A percentile compares a stretch with the other conserved stretches of the same genome.
Evolutionary conservation across 92 coral and sea anemone species (phyloP).

Genomic region (Phymanthus crucifer): DNA sequence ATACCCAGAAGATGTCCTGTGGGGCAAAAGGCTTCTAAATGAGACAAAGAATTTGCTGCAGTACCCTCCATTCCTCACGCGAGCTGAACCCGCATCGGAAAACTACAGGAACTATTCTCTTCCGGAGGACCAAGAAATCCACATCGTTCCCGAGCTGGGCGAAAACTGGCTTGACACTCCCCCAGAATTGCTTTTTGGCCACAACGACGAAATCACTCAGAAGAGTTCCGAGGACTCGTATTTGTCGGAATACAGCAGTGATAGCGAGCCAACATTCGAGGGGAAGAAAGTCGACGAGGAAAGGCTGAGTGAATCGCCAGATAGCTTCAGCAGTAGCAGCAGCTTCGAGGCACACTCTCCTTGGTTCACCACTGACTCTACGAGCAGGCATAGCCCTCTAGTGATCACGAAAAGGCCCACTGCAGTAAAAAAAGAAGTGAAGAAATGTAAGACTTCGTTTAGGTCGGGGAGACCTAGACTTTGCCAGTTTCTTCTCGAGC

Average conservation of each 20-base stretch:
- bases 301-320: constrained; percentile 12
- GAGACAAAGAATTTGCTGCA: constrained; percentile 27
- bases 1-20: constrained; percentile 11
- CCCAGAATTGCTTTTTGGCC: constrained; percentile 11
- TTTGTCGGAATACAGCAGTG: constrained; percentile 43
- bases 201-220: constrained; percentile 6
- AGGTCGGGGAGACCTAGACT: constrained; percentile 96
- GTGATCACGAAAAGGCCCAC: constrained; percentile 2
- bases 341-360: constrained; percentile 9
- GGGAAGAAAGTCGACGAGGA: constrained; percentile 11
- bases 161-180: constrained; percentile 18
- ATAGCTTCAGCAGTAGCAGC: not conserved
- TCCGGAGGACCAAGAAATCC: not conserved
- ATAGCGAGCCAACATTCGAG: constrained; percentile 14
- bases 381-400: not conserved
- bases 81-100: no score
- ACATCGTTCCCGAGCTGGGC: constrained; percentile 18
- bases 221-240: constrained; percentile 9
- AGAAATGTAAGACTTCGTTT: constrained; percentile 44
- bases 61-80: not conserved
- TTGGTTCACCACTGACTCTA: not conserved
- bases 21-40: constrained; percentile 29
- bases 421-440: constrained; percentile 31
- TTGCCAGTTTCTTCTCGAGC: constrained; percentile 87
- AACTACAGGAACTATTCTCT: constrained; percentile 3